phyloP scores from a whole-genome alignment of 2,113 vertebrate species.

The Montifringilla adamsi region DNA sequence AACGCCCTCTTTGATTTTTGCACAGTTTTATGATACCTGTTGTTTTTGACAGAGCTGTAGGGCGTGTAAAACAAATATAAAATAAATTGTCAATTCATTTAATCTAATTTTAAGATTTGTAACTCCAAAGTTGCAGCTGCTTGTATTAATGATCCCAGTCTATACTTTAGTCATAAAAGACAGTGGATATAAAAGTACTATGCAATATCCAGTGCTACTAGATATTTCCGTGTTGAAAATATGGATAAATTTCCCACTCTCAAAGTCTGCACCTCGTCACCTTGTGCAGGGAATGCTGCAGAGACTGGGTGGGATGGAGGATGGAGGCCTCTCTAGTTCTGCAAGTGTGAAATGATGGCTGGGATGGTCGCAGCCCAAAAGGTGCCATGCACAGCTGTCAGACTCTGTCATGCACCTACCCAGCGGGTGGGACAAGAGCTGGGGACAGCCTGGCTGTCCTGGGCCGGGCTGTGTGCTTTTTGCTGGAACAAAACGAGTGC shows the following conservation, averaged over 20 bases:
- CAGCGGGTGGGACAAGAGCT: not conserved
- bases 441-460: not conserved
- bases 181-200: not conserved
- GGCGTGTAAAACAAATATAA: not conserved
- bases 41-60: not conserved
- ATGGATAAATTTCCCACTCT: not conserved
- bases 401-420: not conserved
- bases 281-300: not conserved
- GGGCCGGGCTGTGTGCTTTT: not conserved
- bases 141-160: not conserved
- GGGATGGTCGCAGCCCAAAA: not conserved
- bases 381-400: not conserved
- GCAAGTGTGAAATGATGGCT: not conserved
- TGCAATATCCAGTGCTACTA: not conserved
- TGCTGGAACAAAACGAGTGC: fast-evolving
- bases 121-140: not conserved
- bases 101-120: not conserved
- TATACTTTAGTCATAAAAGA: not conserved
- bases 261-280: not conserved
- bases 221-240: not conserved
- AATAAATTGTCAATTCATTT: not conserved
- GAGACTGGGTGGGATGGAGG: too few species aligned
- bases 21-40: not conserved
- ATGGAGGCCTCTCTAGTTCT: not conserved
- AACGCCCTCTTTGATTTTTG: not conserved